Percentiles rank a stretch among this genome's conserved stretches.
phyloP scores from a whole-genome alignment of 2,797 vertebrate genomes.

The Okamejei kenojei region DNA sequence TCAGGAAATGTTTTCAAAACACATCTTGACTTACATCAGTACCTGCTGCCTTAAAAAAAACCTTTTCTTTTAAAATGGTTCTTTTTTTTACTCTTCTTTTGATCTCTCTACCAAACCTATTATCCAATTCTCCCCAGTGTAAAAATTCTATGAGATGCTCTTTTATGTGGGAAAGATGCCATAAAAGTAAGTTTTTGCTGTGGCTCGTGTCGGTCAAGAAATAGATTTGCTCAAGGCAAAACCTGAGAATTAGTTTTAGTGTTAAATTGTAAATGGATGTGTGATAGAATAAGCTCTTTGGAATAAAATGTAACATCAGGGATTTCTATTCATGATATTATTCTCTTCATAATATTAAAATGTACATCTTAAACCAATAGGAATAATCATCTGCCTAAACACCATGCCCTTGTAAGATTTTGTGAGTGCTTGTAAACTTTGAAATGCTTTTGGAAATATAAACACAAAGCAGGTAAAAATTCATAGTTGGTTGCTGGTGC shows the following conservation, averaged over 20 bases:
- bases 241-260: conserved; percentile 24
- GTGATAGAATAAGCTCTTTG: conserved; percentile 31
- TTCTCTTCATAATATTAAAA: not conserved
- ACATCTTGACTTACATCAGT: not conserved
- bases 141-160: conserved; percentile 15
- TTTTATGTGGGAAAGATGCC: not conserved
- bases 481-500: no score
- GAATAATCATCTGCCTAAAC: not conserved
- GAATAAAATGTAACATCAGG: conserved; percentile 16
- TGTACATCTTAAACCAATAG: not conserved
- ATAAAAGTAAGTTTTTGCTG: conserved; percentile 25
- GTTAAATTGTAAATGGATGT: conserved; percentile 33
- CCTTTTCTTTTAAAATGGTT: not conserved
- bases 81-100: not conserved
- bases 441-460: not conserved
- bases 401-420: not conserved
- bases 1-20: not conserved
- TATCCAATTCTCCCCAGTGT: conserved; percentile 16
- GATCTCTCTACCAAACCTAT: not conserved
- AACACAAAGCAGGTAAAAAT: not conserved
- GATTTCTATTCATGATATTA: conserved; percentile 24
- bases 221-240: conserved; percentile 34
- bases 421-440: not conserved
- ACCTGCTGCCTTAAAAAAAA: not conserved
- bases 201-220: conserved; percentile 15